Conservation (phyloP, 2,113 vertebrate species). For the Tragelaphus strepsiceros region DNA sequence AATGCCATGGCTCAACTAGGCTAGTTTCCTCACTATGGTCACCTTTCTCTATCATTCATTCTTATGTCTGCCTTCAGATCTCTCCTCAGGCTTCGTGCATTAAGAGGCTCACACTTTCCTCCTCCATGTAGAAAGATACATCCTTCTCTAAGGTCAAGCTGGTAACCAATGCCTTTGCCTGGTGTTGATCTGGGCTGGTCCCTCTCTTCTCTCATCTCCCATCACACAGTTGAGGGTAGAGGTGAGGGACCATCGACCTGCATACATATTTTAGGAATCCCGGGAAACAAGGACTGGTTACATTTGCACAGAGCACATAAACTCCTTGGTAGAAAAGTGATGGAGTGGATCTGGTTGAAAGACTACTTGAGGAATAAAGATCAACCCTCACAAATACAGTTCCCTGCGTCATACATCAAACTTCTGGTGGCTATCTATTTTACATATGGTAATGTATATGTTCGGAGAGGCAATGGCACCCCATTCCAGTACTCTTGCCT, state of each 20-base stretch:
- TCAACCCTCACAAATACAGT: background rate
- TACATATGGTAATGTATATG: background rate
- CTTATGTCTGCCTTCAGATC: background rate
- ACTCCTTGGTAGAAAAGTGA: background rate
- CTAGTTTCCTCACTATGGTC: background rate
- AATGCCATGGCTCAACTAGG: background rate
- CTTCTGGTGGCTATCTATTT: background rate
- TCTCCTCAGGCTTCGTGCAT: background rate
- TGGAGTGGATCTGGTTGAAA: background rate
- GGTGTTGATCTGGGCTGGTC: background rate
- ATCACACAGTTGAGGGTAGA: background rate
- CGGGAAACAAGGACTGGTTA: background rate
- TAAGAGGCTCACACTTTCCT: background rate
- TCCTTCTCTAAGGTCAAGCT: background rate
- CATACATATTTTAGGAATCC: background rate
- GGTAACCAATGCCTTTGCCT: background rate
- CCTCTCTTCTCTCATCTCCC: background rate
- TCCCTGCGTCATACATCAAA: background rate
- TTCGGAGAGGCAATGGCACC: too few species aligned
- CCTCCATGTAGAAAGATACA: background rate
- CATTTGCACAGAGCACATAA: background rate
- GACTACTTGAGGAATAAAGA: background rate
- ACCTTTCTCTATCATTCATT: background rate
- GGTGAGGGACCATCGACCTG: too few species aligned
- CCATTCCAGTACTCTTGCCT: too few species aligned